Percentiles rank a stretch among this genome's conserved stretches.
phyloP scores from a whole-genome alignment of 2,888 invertebrate species.

The Drosophila meridionalis region DNA sequence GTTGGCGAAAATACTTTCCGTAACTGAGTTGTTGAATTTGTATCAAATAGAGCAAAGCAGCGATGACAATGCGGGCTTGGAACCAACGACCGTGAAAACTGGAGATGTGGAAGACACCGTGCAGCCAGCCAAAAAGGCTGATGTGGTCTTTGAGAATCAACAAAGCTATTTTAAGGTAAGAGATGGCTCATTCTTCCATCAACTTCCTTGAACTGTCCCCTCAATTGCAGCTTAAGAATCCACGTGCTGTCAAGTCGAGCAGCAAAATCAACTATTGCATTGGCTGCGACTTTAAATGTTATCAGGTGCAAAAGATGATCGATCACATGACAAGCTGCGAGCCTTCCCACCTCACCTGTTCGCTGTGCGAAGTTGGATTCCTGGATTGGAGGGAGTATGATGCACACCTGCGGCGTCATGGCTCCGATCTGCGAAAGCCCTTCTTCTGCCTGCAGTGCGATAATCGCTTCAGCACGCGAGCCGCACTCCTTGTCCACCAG shows the following conservation, averaged over 20 bases:
- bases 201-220: not conserved
- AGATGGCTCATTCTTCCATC: not conserved
- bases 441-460: constrained; percentile 86
- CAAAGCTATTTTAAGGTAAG: constrained; percentile 82
- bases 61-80: constrained; percentile 16
- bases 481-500: constrained; percentile 85
- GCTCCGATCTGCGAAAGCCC: constrained; percentile 84
- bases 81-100: constrained; percentile 9
- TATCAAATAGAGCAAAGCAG: constrained; percentile 68
- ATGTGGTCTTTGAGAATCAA: constrained; percentile 79
- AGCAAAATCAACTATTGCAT: constrained; percentile 85
- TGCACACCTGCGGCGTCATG: constrained; percentile 85
- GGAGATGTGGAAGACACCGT: constrained; percentile 50
- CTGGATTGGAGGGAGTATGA: constrained; percentile 82
- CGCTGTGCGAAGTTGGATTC: constrained; percentile 83
- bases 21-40: constrained; percentile 79
- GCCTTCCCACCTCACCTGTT: constrained; percentile 81
- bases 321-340: constrained; percentile 81
- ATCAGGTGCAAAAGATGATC: constrained; percentile 84
- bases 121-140: constrained; percentile 45
- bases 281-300: constrained; percentile 84
- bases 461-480: constrained; percentile 85
- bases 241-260: constrained; percentile 71
- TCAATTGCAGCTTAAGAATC: constrained; percentile 73
- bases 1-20: constrained; percentile 80